Evolutionary conservation across 2,888 invertebrate genomes (phyloP).

Genomic region (Andricus quercusramuli): DNA sequence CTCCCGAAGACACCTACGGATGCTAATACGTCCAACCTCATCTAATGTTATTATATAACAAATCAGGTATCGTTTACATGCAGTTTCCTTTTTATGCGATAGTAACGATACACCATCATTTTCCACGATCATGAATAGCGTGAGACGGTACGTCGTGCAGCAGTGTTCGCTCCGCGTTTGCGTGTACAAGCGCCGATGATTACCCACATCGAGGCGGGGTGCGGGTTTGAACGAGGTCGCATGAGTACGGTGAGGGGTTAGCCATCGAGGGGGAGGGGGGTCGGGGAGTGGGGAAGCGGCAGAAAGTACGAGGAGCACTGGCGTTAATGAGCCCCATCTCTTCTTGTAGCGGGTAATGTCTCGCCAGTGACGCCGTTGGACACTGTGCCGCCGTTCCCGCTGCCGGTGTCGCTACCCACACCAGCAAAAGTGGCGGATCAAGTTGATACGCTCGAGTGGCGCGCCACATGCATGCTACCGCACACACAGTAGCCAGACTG

Average conservation of each 20-base stretch:
- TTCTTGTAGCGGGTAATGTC: constrained; percentile 61
- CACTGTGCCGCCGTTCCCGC: constrained; percentile 43
- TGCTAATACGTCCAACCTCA: background rate
- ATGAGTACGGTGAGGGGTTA: constrained; percentile 33
- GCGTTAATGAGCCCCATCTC: constrained; percentile 64
- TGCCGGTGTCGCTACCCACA: constrained; percentile 45
- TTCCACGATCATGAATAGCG: background rate
- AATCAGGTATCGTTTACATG: background rate
- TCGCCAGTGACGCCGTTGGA: constrained; percentile 53
- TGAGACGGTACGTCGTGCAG: constrained; percentile 28
- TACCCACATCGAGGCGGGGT: constrained; percentile 49
- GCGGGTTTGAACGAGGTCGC: constrained; percentile 34
- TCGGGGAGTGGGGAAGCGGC: constrained; percentile 46
- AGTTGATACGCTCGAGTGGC: constrained; percentile 54
- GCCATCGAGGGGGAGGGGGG: constrained; percentile 39
- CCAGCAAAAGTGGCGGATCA: constrained; percentile 13
- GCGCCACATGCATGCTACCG: constrained; percentile 47
- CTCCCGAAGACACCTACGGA: background rate
- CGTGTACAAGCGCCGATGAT: constrained; percentile 55
- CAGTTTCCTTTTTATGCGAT: background rate
- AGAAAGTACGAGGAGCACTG: constrained; percentile 43
- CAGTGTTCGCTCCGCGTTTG: constrained; percentile 49
- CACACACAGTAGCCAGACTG: constrained; percentile 42
- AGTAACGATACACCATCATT: background rate
- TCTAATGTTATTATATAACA: background rate